Conservation (phyloP, 2,888 invertebrate species). For the Lochmaea capreae region DNA sequence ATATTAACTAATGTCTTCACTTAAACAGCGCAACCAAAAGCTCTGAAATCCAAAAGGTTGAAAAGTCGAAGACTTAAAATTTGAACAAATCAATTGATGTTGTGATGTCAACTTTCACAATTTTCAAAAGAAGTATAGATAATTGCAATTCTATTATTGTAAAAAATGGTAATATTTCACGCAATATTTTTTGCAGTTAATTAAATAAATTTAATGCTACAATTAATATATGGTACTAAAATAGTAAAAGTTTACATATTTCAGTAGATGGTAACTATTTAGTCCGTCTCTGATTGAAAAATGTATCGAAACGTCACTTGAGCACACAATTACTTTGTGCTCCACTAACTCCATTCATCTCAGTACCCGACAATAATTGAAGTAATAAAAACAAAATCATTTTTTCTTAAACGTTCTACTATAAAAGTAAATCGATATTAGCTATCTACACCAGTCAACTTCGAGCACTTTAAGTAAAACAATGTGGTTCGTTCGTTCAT, state of each 20-base stretch:
- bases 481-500: constrained; percentile 38
- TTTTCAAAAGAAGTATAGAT: too few species aligned
- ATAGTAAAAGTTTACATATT: constrained; percentile 2
- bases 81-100: too few species aligned
- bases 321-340: constrained; percentile 64
- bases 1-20: too few species aligned
- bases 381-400: constrained; percentile 47
- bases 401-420: constrained; percentile 44
- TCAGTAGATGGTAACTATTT: neutral
- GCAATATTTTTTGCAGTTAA: too few species aligned
- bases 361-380: constrained; percentile 50
- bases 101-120: too few species aligned
- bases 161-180: too few species aligned
- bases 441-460: constrained; percentile 47
- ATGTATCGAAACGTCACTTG: constrained; percentile 57
- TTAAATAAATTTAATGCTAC: too few species aligned
- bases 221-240: neutral
- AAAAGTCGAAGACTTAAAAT: too few species aligned
- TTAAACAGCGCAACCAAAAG: too few species aligned
- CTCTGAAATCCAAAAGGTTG: too few species aligned
- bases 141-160: too few species aligned
- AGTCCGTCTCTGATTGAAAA: constrained; percentile 42
- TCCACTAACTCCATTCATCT: constrained; percentile 63
- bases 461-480: constrained; percentile 18
- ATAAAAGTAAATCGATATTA: constrained; percentile 52